These are phyloP conservation scores for Scyliorhinus canicula DNA, from an alignment of 2,797 vertebrate species.

Conservation along the genomic window DNA sequence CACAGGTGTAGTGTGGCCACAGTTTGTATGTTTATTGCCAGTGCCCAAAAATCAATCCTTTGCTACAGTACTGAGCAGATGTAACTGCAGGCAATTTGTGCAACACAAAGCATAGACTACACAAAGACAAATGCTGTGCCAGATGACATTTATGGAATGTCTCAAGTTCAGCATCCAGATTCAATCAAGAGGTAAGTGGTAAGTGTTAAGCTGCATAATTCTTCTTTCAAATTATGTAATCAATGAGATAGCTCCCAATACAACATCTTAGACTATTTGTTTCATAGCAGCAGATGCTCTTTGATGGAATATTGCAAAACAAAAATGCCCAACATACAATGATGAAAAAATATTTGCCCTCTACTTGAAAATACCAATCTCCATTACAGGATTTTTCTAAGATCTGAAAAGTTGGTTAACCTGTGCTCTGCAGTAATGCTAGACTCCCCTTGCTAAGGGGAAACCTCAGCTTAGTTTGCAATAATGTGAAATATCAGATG, in stretches of 20 bases:
- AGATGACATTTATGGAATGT: background rate
- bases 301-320: background rate
- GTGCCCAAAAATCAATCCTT: background rate
- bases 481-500: background rate
- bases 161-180: constrained; percentile 52
- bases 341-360: background rate
- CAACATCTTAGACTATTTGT: background rate
- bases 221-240: constrained; percentile 51
- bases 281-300: background rate
- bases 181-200: constrained; percentile 48
- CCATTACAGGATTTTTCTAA: background rate
- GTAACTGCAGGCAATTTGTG: background rate
- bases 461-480: background rate
- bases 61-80: constrained; percentile 17
- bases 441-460: no score
- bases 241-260: constrained; percentile 41
- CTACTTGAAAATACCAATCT: background rate
- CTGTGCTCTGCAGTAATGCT: no score
- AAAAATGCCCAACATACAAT: background rate
- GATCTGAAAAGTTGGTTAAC: background rate
- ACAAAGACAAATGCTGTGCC: background rate
- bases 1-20: background rate
- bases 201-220: constrained; percentile 46
- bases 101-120: background rate
- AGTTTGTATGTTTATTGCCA: background rate